A percentile compares a stretch with the other conserved stretches of the same genome.
Conservation (phyloP, 2,113 vertebrate species). For the Halcyon malimbica region DNA sequence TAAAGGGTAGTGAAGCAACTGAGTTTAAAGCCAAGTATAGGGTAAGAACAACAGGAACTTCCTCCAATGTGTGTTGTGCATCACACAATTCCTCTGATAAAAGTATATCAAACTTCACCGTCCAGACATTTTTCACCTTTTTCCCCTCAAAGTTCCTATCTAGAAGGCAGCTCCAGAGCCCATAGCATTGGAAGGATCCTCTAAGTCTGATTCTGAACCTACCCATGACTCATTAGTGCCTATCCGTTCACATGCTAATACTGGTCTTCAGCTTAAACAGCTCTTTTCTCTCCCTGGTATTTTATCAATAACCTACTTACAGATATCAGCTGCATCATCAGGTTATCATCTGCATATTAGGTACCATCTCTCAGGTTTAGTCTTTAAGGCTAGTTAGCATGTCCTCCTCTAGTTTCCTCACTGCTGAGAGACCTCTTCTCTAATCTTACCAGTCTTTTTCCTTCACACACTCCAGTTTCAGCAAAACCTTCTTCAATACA, state of each 20-base stretch:
- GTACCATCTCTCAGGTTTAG: not conserved
- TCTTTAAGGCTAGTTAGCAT: not conserved
- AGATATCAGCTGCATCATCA: not conserved
- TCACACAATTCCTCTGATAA: not conserved
- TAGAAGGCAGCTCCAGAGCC: not conserved
- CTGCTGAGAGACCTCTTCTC: not conserved
- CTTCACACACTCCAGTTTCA: not conserved
- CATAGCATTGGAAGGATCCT: not conserved
- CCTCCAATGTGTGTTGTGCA: too few species aligned
- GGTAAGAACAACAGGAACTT: not conserved
- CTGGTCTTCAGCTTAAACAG: not conserved
- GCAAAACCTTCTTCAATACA: not conserved
- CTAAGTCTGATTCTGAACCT: not conserved
- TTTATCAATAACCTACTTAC: not conserved
- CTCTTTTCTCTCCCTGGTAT: not conserved
- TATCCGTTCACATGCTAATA: not conserved
- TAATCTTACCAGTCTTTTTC: not conserved
- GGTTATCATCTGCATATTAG: not conserved
- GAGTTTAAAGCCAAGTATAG: not conserved
- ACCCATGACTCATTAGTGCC: not conserved
- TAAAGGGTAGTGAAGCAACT: accelerated
- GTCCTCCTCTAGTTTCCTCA: not conserved
- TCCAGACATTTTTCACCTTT: not conserved
- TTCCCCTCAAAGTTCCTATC: not conserved
- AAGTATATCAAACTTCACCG: not conserved